Percentiles rank a stretch among this genome's conserved stretches.
These are phyloP conservation scores for Lasioglossum villosulum DNA, from an alignment of 2,888 invertebrate species.

Conservation along the genomic window DNA sequence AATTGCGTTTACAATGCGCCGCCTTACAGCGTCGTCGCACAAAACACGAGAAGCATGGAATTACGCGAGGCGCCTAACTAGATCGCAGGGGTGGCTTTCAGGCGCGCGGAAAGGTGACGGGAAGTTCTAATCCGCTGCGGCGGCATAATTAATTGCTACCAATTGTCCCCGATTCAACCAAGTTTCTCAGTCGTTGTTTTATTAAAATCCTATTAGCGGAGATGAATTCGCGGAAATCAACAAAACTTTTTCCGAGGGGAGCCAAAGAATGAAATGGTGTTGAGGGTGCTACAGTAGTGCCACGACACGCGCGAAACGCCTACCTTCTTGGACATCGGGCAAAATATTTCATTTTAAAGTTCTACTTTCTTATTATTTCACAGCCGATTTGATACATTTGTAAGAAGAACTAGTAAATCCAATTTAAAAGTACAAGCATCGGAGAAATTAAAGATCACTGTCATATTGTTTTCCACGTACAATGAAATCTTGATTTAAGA, in stretches of 20 bases:
- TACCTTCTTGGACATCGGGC: neutral
- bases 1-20: neutral
- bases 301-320: conserved; percentile 27
- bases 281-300: conserved; percentile 59
- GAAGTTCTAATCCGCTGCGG: conserved; percentile 25
- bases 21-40: neutral
- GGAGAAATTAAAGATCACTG: no score
- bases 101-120: neutral
- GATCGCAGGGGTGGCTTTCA: conserved; percentile 18
- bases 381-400: no score
- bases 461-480: no score
- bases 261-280: neutral
- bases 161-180: conserved; percentile 42
- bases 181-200: conserved; percentile 51
- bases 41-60: conserved; percentile 1
- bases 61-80: neutral
- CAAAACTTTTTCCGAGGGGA: conserved; percentile 56
- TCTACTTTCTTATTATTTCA: no score
- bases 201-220: conserved; percentile 66
- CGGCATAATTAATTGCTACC: conserved; percentile 60
- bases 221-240: conserved; percentile 65
- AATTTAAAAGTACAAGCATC: no score
- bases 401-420: no score
- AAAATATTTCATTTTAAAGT: neutral
- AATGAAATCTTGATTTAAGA: no score